Evolutionary conservation across 2,888 invertebrate genomes (phyloP).

Genomic region (Callyntrura guangdongensis): DNA sequence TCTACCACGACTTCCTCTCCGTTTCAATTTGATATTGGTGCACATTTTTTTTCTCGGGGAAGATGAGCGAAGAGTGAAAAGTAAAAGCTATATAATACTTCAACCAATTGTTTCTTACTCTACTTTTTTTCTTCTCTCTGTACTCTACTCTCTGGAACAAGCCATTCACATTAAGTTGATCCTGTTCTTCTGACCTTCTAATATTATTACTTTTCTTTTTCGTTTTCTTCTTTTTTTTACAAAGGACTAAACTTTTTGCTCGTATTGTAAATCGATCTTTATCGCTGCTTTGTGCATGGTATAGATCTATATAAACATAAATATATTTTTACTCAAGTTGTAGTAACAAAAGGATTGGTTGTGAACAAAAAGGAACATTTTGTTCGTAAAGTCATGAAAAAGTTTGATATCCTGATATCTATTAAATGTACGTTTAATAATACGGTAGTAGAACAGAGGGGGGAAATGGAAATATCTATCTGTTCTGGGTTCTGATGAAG

Average conservation of each 20-base stretch:
- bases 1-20: not conserved
- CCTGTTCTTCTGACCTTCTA: conserved; percentile 58
- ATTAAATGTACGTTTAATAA: conserved; percentile 58
- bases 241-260: conserved; percentile 43
- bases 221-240: conserved; percentile 53
- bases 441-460: not conserved
- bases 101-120: not conserved
- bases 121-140: no score
- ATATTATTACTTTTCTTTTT: conserved; percentile 64
- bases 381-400: conserved; percentile 21
- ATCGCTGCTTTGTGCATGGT: conserved; percentile 8
- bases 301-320: not conserved
- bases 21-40: conserved; percentile 41
- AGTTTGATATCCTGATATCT: conserved; percentile 46
- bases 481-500: not conserved
- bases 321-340: not conserved
- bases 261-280: conserved; percentile 47
- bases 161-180: conserved; percentile 48
- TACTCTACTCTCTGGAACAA: not conserved
- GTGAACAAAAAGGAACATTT: not conserved
- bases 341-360: not conserved
- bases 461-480: not conserved
- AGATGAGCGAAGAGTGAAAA: conserved; percentile 50
- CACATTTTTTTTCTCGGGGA: not conserved
- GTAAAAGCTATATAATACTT: conserved; percentile 34